Percentiles rank a stretch among this genome's conserved stretches.
Evolutionary conservation across 2,797 vertebrate species (phyloP).

Genomic region (Lateolabrax maculatus): DNA sequence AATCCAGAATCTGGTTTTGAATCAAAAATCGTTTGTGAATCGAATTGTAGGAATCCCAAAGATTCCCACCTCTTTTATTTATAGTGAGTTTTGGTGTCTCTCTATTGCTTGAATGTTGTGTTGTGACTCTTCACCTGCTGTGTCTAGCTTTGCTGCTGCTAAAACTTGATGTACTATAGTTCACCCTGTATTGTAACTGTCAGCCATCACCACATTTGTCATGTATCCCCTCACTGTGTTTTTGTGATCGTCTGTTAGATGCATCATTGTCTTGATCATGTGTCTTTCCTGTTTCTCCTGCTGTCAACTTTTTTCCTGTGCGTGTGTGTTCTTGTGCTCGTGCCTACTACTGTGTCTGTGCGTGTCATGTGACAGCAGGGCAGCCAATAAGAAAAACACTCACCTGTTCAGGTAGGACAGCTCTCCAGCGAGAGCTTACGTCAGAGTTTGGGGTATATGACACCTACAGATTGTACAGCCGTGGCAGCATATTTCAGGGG

Average conservation of each 20-base stretch:
- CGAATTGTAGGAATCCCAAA: not conserved
- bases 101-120: not conserved
- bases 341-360: constrained; percentile 54
- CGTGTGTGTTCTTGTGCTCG: constrained; percentile 31
- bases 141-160: not conserved
- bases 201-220: constrained; percentile 1
- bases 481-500: not conserved
- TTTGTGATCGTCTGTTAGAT: constrained; percentile 40
- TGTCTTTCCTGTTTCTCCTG: constrained; percentile 67
- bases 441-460: constrained; percentile 28
- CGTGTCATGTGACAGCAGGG: constrained; percentile 75
- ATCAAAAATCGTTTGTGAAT: not conserved
- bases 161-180: not conserved
- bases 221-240: constrained; percentile 4
- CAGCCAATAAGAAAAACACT: constrained; percentile 77
- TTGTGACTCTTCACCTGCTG: constrained; percentile 3
- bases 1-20: not conserved
- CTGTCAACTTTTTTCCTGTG: constrained; percentile 29
- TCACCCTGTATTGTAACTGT: constrained; percentile 11
- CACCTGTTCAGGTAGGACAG: constrained; percentile 81
- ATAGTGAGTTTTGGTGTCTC: not conserved
- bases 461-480: constrained; percentile 31
- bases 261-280: constrained; percentile 54
- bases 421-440: constrained; percentile 37
- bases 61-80: not conserved